These are phyloP conservation scores for Eurytoma californica DNA, from an alignment of 2,888 invertebrate species.

Conservation along the genomic window DNA sequence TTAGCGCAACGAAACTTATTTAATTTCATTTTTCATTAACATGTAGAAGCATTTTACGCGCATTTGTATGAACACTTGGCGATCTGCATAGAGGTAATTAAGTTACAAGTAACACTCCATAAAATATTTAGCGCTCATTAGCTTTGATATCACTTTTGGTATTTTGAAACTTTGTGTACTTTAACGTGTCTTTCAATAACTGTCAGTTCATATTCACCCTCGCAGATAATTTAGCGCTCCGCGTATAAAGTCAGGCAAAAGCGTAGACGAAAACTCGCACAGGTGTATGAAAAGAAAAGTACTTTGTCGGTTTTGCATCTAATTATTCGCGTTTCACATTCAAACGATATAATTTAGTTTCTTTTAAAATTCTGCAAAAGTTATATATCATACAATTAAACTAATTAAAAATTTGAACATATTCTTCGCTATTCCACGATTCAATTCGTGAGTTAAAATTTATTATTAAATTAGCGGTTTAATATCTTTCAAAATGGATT, in stretches of 20 bases:
- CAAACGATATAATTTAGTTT: conserved; percentile 19
- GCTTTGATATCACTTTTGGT: background rate
- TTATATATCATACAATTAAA: background rate
- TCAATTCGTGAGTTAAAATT: background rate
- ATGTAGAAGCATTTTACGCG: too few relatives aligned
- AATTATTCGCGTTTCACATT: conserved; percentile 34
- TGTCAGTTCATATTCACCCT: background rate
- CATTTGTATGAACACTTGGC: too few relatives aligned
- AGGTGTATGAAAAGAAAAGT: conserved; percentile 29
- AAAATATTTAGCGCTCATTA: background rate
- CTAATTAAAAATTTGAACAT: background rate
- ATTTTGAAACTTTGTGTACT: conserved; percentile 8
- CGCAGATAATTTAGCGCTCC: conserved; percentile 1
- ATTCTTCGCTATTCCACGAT: too few relatives aligned
- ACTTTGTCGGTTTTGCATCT: conserved; percentile 32
- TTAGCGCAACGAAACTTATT: too few relatives aligned
- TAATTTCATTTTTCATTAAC: too few relatives aligned
- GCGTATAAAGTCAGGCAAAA: background rate
- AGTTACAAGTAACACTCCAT: too few relatives aligned
- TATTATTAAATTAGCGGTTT: background rate
- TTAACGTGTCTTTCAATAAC: conserved; percentile 3
- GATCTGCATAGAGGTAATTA: too few relatives aligned
- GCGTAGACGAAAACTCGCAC: background rate
- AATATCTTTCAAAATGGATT: background rate
- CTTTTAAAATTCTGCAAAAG: background rate